Conservation (phyloP, 2,113 vertebrate species). For the Coregonus clupeaformis region DNA sequence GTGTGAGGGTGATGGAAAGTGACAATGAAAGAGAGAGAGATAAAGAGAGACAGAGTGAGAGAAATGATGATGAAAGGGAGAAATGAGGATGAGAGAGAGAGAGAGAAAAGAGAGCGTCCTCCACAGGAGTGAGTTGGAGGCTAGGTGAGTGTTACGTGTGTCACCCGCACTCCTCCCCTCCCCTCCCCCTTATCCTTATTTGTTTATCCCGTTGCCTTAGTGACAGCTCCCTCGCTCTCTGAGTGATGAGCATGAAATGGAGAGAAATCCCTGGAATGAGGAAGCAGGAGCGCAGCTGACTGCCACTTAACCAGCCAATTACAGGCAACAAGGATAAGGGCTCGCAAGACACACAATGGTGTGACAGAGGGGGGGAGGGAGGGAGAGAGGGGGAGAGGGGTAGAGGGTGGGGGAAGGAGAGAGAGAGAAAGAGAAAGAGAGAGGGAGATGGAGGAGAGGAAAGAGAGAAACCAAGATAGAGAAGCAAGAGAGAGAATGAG, state of each 20-base stretch:
- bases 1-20: too few relatives aligned
- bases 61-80: background rate
- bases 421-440: too few relatives aligned
- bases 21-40: too few relatives aligned
- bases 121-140: too few relatives aligned
- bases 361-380: background rate
- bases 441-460: too few relatives aligned
- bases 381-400: too few relatives aligned
- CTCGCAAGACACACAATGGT: background rate
- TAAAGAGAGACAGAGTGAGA: too few relatives aligned
- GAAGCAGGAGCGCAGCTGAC: background rate
- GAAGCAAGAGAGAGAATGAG: too few relatives aligned
- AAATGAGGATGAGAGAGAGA: background rate
- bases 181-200: background rate
- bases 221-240: constrained; percentile 16
- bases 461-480: too few relatives aligned
- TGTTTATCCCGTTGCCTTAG: background rate
- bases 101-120: too few relatives aligned
- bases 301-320: constrained; percentile 11
- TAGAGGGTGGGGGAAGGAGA: too few relatives aligned
- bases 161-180: background rate
- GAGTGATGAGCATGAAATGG: constrained; percentile 41
- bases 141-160: background rate
- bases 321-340: constrained; percentile 9
- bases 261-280: constrained; percentile 25